Conservation (phyloP, 2,113 vertebrate species). For the Synodontis membranacea region DNA sequence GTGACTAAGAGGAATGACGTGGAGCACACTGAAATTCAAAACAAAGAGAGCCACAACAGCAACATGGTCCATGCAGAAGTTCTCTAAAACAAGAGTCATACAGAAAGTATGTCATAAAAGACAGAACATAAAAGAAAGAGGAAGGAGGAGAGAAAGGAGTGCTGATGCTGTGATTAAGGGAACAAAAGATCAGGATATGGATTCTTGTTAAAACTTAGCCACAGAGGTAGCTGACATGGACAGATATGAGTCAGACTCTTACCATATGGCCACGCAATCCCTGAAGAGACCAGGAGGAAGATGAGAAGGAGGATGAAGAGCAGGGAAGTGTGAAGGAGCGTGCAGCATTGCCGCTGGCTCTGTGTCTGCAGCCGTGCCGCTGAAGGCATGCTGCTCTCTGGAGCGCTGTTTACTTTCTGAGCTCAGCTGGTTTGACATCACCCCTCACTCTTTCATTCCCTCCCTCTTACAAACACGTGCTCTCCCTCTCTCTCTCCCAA, state of each 20-base stretch:
- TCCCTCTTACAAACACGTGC: slow-evolving; percentile 27
- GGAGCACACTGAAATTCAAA: slow-evolving; percentile 18
- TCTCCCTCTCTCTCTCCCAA: slow-evolving; percentile 54
- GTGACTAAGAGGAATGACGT: slow-evolving; percentile 35
- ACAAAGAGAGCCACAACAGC: slow-evolving; percentile 21
- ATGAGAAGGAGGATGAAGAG: slow-evolving; percentile 64
- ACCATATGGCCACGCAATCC: slow-evolving; percentile 72
- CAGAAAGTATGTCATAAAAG: slow-evolving; percentile 60
- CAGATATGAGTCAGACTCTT: slow-evolving; percentile 56
- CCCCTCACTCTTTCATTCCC: slow-evolving; percentile 46
- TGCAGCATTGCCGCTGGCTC: slow-evolving; percentile 62
- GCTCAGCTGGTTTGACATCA: slow-evolving; percentile 77
- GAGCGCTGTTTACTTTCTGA: slow-evolving; percentile 82
- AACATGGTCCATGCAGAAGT: slow-evolving; percentile 9
- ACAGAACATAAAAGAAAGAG: slow-evolving; percentile 54
- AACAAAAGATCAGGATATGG: slow-evolving; percentile 48
- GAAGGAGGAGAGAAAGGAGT: slow-evolving; percentile 25
- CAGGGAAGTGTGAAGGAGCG: slow-evolving; percentile 56
- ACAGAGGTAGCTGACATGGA: background rate
- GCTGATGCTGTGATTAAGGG: slow-evolving; percentile 4
- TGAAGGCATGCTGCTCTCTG: slow-evolving; percentile 77
- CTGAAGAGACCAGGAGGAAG: slow-evolving; percentile 62
- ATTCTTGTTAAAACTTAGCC: slow-evolving; percentile 13
- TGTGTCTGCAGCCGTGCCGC: slow-evolving; percentile 60
- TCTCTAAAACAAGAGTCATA: background rate